Evolutionary conservation across 2,797 vertebrate genomes (phyloP).

Genomic region (Aselliscus stoliczkanus): DNA sequence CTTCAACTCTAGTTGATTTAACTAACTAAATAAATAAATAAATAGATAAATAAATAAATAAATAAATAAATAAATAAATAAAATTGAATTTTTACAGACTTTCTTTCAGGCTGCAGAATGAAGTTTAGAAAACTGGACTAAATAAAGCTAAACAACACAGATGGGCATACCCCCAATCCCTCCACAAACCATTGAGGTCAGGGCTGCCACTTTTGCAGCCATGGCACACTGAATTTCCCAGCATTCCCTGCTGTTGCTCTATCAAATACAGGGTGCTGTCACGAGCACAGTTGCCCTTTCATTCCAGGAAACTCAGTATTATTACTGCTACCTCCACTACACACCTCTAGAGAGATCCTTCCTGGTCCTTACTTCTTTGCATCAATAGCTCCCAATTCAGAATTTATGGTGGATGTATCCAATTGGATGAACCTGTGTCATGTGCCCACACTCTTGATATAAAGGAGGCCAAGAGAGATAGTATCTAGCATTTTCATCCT

Average conservation of each 20-base stretch:
- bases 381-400: neutral
- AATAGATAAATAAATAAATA: neutral
- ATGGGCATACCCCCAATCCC: accelerated
- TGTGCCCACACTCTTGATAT: neutral
- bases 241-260: neutral
- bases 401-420: neutral
- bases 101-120: neutral
- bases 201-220: neutral
- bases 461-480: neutral
- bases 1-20: neutral
- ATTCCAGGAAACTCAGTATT: neutral
- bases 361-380: neutral
- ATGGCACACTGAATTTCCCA: neutral
- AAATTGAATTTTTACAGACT: neutral
- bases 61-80: neutral
- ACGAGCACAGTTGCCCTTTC: neutral
- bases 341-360: too few relatives aligned
- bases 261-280: neutral
- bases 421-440: neutral
- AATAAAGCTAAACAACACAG: neutral
- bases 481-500: neutral
- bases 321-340: neutral
- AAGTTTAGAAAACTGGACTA: neutral
- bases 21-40: neutral
- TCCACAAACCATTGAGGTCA: neutral